phyloP scores from a whole-genome alignment of 2,113 vertebrate genomes.

The Nycticorax nycticorax region DNA sequence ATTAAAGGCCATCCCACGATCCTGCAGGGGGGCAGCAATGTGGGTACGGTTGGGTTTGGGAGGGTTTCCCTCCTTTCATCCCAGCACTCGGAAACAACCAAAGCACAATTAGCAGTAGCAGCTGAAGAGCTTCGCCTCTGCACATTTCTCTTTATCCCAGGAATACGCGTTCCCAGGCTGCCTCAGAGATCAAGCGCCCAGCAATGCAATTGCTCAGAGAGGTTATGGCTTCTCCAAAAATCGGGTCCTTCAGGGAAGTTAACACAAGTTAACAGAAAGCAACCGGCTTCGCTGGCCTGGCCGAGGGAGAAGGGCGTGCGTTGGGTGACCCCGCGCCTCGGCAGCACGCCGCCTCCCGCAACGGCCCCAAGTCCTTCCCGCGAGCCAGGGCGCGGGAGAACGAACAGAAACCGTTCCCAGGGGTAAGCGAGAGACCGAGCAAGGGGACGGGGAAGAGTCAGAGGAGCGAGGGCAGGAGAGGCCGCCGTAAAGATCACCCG shows the following conservation, averaged over 20 bases:
- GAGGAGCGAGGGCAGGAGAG: neutral
- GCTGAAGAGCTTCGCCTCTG: neutral
- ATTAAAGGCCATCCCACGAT: neutral
- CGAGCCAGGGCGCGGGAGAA: neutral
- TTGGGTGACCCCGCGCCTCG: rapidly evolving
- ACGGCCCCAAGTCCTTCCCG: rapidly evolving
- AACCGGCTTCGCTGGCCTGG: rapidly evolving
- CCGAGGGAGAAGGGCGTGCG: rapidly evolving
- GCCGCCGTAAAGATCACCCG: rapidly evolving
- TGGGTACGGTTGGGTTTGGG: neutral
- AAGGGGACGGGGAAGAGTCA: neutral
- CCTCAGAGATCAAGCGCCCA: neutral
- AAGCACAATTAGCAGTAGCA: rapidly evolving
- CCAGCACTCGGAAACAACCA: neutral
- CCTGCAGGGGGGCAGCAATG: neutral
- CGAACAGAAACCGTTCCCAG: neutral
- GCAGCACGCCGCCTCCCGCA: neutral
- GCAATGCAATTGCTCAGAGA: neutral
- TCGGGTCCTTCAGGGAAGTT: neutral
- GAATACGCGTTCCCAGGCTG: neutral
- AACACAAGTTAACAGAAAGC: neutral
- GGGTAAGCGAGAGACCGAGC: neutral
- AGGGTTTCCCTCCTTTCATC: neutral
- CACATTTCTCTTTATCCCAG: neutral
- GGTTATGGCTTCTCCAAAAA: neutral